Percentiles rank a stretch among this genome's conserved stretches.
These are phyloP conservation scores for Mythimna impura DNA, from an alignment of 2,888 invertebrate species.

Conservation along the genomic window DNA sequence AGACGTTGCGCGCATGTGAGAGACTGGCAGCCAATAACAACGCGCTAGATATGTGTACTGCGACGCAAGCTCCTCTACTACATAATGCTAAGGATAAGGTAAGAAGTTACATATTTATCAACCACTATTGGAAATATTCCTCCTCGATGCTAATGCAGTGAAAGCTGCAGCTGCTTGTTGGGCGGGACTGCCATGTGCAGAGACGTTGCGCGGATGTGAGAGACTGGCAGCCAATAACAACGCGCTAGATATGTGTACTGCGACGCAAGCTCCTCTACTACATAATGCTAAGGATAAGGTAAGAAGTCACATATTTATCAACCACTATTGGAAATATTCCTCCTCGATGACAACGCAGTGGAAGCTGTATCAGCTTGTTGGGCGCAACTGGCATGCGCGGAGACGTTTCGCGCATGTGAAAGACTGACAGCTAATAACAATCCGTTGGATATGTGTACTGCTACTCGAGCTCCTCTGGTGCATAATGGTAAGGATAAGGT, in stretches of 20 bases:
- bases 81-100: conserved; percentile 92
- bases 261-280: conserved; percentile 96
- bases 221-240: conserved; percentile 91
- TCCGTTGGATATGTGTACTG: conserved; percentile 95
- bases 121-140: conserved; percentile 70
- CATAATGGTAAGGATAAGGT: conserved; percentile 93
- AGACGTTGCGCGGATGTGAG: conserved; percentile 96
- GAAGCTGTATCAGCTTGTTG: too few relatives aligned
- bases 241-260: conserved; percentile 93
- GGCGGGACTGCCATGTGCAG: conserved; percentile 97
- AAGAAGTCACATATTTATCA: too few relatives aligned
- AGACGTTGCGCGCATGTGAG: conserved; percentile 96
- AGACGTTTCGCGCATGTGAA: conserved; percentile 96
- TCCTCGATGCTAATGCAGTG: conserved; percentile 87
- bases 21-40: conserved; percentile 91
- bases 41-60: conserved; percentile 93
- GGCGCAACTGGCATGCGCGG: conserved; percentile 96
- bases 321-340: conserved; percentile 70
- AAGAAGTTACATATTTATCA: too few relatives aligned
- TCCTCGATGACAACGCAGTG: conserved; percentile 79
- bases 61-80: conserved; percentile 96
- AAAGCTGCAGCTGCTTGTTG: conserved; percentile 92
- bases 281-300: conserved; percentile 92
- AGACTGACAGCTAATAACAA: conserved; percentile 90
- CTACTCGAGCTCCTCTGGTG: conserved; percentile 96